Evolutionary conservation across 1,140 invertebrate species (phyloP), one percentile per base, ranked within the genome.

Genomic region (Ceratitis capitata): DNA sequence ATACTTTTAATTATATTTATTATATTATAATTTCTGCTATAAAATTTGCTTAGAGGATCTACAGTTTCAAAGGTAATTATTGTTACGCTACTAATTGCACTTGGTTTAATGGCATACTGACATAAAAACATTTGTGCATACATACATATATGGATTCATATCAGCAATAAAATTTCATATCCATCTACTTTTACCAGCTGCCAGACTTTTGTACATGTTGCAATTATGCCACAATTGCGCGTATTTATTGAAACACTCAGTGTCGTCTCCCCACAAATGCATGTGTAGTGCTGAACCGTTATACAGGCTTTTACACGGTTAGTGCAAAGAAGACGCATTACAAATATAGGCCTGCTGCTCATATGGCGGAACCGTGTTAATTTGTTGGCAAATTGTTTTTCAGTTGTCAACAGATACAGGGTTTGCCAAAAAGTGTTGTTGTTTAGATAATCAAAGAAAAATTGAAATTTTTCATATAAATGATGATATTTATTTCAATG

Each of bases 331-430:
- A 23, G 51, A 3, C 47, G 47, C 10, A 49, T 2, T n/a, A n/a
- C n/a, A 12, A 32, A 61, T 9, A 61, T 12, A 9, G 3, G 32
- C 35, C 5, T 12, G 14, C n/a, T 69, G 61, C 3, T 5, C 14
- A 10, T 23, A 39, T 42, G 14, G 45, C 35, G 45, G 69, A 10
- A 3, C 69, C 19, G 16, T 23, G 69, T n/a, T 78, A 78, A 45
- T 78, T n/a, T 78, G 69, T 47, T 45, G 39, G 69, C 69, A 47
- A 45, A 29, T 78, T 78, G n/a, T n/a, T 78, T 78, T 78, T 19
- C 69, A 45, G 69, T 42, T 78, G 69, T 45, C 69, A 78, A 23
- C 69, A 78, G 45, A 78, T n/a, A n/a, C n/a, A n/a, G n/a, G n/a
- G n/a, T n/a, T n/a, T n/a, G n/a, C n/a, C n/a, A n/a, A n/a, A n/a